Evolutionary conservation across 2,888 invertebrate genomes (phyloP), one percentile per base, ranked within the genome.

Genomic region (Hypolimnas misippus): DNA sequence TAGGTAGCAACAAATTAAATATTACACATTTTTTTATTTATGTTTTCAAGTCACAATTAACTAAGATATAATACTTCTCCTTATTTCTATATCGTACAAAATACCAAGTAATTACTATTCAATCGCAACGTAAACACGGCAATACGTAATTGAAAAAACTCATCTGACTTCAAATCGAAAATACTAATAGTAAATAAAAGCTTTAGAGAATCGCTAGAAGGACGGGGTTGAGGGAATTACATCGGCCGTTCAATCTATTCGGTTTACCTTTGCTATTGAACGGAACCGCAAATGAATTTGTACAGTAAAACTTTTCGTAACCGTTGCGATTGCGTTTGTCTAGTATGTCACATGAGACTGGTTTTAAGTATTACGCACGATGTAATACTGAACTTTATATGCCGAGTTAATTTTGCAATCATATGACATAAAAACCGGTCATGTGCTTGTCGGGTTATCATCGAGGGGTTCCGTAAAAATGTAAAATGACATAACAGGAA

Each of bases 151-250:
- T 17, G 40, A 19, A 42, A 42, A 8, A 17, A 8, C 17, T 12
- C 19, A 42, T 42, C 17, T 42, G 17, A 17, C 16, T 17, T 16
- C 16, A 17, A 42, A 42, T 17, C 8, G 1, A 44, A 42, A 42
- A 7, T 3, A 17, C 19, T 3, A 44, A 44, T 6, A 46, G 21
- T 21, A 19, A 46, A 46, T 46, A 46, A 46, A 46, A 25, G 21
- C 12, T 21, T 46, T 25, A 46, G 75, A 73, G 70, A 65, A 73
- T 74, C 69, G 68, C 65, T 63, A 66, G 69, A 42, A 19, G 42
- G 42, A 42, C 69, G 76, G 44, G 51, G 80, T 77, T 82, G 80
- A 81, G 80, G 78, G 74, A 79, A 80, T 77, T 65, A 70, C 68
- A 75, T 77, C 72, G 73, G 72, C 68, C 66, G 69, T 69, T 68